These are phyloP conservation scores for Trissolcus japonicus DNA, from an alignment of 2,888 invertebrate species.

Conservation along the genomic window DNA sequence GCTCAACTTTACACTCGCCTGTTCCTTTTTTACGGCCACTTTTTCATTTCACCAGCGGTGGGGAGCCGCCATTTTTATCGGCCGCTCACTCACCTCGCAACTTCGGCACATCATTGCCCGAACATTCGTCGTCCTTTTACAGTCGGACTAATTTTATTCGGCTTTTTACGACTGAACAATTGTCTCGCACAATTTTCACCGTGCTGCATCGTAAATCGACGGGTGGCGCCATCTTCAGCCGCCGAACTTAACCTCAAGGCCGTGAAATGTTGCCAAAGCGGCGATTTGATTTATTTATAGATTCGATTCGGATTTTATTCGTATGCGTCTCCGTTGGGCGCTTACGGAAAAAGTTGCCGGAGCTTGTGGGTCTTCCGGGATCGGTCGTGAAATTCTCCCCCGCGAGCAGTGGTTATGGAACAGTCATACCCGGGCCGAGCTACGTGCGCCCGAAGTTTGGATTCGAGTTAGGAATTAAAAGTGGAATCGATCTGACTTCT, in stretches of 20 bases:
- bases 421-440: slow-evolving; percentile 45
- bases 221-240: slow-evolving; percentile 7
- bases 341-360: slow-evolving; percentile 36
- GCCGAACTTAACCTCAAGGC: slow-evolving; percentile 26
- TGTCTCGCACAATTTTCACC: slow-evolving; percentile 12
- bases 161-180: slow-evolving; percentile 37
- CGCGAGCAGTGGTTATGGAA: slow-evolving; percentile 50
- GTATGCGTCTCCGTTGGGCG: slow-evolving; percentile 37
- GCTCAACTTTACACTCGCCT: neutral
- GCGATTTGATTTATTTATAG: slow-evolving; percentile 45
- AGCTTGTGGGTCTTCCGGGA: slow-evolving; percentile 53
- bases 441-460: slow-evolving; percentile 58
- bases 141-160: slow-evolving; percentile 5
- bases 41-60: neutral
- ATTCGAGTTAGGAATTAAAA: slow-evolving; percentile 63
- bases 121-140: slow-evolving; percentile 14
- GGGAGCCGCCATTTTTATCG: slow-evolving; percentile 18
- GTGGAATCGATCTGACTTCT: slow-evolving; percentile 59
- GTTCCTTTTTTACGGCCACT: slow-evolving; percentile 2
- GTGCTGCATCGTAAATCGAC: slow-evolving; percentile 17
- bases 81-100: slow-evolving; percentile 11
- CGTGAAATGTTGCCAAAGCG: slow-evolving; percentile 12
- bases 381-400: slow-evolving; percentile 53
- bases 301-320: slow-evolving; percentile 12
- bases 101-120: neutral